Conservation (phyloP, 2,888 invertebrate genomes). For the Protodeltote pygarga region DNA sequence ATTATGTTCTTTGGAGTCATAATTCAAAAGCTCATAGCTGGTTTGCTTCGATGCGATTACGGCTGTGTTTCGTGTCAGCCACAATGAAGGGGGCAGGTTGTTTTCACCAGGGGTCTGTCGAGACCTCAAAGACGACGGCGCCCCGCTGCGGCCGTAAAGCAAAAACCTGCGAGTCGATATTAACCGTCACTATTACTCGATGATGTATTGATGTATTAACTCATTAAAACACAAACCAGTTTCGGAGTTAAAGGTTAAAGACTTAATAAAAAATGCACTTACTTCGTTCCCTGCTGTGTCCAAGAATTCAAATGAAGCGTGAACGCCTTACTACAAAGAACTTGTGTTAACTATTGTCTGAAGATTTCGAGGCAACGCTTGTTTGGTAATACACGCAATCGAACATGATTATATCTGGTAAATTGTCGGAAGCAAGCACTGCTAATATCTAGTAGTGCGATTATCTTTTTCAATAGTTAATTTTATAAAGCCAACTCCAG, state of each 20-base stretch:
- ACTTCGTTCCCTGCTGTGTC: constrained; percentile 72
- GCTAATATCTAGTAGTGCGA: constrained; percentile 34
- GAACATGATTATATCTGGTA: constrained; percentile 39
- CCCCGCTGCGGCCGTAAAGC: constrained; percentile 76
- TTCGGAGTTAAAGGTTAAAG: constrained; percentile 79
- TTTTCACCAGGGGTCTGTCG: constrained; percentile 69
- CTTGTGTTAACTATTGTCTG: constrained; percentile 55
- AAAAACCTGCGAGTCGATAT: constrained; percentile 75
- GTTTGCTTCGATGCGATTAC: constrained; percentile 60
- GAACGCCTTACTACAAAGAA: constrained; percentile 62
- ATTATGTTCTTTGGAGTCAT: constrained; percentile 53
- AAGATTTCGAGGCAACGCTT: constrained; percentile 51
- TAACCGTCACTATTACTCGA: constrained; percentile 67
- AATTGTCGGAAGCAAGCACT: constrained; percentile 26
- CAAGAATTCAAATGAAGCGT: constrained; percentile 71
- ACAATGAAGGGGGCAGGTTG: constrained; percentile 70
- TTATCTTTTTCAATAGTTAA: constrained; percentile 45
- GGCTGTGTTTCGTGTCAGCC: constrained; percentile 61
- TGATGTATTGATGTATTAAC: constrained; percentile 83
- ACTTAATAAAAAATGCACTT: constrained; percentile 76
- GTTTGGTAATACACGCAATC: constrained; percentile 41
- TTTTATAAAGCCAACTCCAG: constrained; percentile 34
- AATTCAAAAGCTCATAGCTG: constrained; percentile 59
- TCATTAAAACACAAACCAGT: constrained; percentile 82
- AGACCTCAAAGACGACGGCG: constrained; percentile 64